phyloP scores from a whole-genome alignment of 2,888 invertebrate species.

The Agrenia bidenticulata region DNA sequence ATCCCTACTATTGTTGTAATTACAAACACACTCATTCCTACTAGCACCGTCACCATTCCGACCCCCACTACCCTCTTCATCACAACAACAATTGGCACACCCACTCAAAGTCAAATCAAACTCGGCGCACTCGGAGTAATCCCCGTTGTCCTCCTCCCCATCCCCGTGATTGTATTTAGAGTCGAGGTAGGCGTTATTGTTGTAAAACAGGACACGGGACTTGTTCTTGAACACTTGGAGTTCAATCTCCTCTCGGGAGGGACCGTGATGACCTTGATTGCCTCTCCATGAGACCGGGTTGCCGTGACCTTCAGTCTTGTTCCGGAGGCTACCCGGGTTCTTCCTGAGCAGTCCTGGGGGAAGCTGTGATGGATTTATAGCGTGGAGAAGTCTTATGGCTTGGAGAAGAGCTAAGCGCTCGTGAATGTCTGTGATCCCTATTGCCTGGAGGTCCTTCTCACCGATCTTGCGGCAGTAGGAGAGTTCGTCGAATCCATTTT shows the following conservation, averaged over 20 bases:
- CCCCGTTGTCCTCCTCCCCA: slow-evolving; percentile 36
- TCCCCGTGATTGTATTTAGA: background rate
- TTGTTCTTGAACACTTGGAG: slow-evolving; percentile 2
- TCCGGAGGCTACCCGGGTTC: no score
- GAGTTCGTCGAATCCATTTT: slow-evolving; percentile 46
- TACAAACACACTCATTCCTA: slow-evolving; percentile 15
- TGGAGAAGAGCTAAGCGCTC: slow-evolving; percentile 49
- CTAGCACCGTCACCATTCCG: slow-evolving; percentile 16
- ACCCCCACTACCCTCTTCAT: slow-evolving; percentile 16
- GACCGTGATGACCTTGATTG: slow-evolving; percentile 3
- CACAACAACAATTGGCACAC: slow-evolving; percentile 29
- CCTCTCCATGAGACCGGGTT: background rate
- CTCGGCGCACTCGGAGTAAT: slow-evolving; percentile 42
- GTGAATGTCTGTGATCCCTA: slow-evolving; percentile 48
- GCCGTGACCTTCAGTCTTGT: background rate
- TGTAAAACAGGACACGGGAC: slow-evolving; percentile 11
- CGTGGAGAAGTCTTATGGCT: slow-evolving; percentile 45
- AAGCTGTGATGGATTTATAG: background rate
- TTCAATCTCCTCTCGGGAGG: slow-evolving; percentile 12
- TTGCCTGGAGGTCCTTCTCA: slow-evolving; percentile 47
- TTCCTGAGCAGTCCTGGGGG: background rate
- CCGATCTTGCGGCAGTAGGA: slow-evolving; percentile 46
- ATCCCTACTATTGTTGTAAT: slow-evolving; percentile 26
- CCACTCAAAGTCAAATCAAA: slow-evolving; percentile 31
- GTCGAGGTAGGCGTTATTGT: slow-evolving; percentile 11